Evolutionary conservation across 2,888 invertebrate genomes (phyloP), one percentile per base, ranked within the genome.

Genomic region (Dromius quadrimaculatus): DNA sequence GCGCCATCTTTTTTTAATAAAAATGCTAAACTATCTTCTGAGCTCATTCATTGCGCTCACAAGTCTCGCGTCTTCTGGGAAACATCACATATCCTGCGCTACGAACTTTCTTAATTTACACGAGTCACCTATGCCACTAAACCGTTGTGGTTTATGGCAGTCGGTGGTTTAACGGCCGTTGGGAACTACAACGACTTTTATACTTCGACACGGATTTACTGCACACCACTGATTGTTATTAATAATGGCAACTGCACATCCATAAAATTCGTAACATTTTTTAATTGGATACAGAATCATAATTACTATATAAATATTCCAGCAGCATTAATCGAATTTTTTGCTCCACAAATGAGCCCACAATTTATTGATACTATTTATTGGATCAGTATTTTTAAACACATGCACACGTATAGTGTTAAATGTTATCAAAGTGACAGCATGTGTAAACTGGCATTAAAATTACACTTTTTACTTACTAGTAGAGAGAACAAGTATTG

Each of bases 1-100:
- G n/a, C n/a, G n/a, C n/a, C n/a, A n/a, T n/a, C n/a, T n/a, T n/a
- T n/a, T n/a, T n/a, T n/a, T n/a, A n/a, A n/a, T 57, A 38, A 19
- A 36, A 38, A 20, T 20, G 28, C 15, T 15, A 15, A 20, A 5
- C 61, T n/a, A n/a, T n/a, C n/a, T n/a, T n/a, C n/a, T n/a, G n/a
- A n/a, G n/a, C n/a, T n/a, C n/a, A n/a, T n/a, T n/a, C n/a, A n/a
- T n/a, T n/a, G n/a, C n/a, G n/a, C n/a, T n/a, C n/a, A n/a, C n/a
- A n/a, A n/a, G n/a, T n/a, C 74, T 72, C 73, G 73, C 71, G 72
- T 71, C 38, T 71, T 64, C 71, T 71, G 50, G 68, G 73, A n/a
- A 20, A 47, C 47, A 28, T 28, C 22, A 5, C 43, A 23, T 38
- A 34, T 13, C 41, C 50, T 32, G 15, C 11, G 28, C 66, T 15